Evolutionary conservation across 2,113 vertebrate genomes (phyloP), one percentile per base, ranked within the genome.

Genomic region (Oryctolagus cuniculus): DNA sequence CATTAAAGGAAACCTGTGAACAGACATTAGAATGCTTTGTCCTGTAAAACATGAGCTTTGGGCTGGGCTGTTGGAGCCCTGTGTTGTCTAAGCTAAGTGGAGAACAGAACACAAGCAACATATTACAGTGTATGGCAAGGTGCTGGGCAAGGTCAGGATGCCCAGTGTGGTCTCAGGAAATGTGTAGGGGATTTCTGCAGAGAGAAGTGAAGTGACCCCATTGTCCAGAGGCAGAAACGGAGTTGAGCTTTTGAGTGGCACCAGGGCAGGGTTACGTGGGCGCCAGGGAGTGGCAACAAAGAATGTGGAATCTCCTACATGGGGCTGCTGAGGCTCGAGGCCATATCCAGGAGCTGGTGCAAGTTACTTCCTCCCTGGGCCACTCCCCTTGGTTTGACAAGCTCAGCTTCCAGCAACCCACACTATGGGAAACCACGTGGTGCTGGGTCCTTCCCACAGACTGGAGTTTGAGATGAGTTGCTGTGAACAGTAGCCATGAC

Each of bases 221-320:
- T 38, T 9, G 44, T 61, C 15, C 38, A 72, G 29, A 66, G 31
- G 29, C 38, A 74, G 21, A 58, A 67, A 84, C 16, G n/a, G 24
- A 77, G 19, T 3, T 29, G 22, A 5, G 19, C 9, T 67, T 72
- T n/a, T 27, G 17, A 38, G 31, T n/a, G 85, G 58, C 11, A 38
- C 12, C 69, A 31, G 29, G 36, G 36, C 19, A 6, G 22, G 53
- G 31, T 9, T 11, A 31, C 0, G 0, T 6, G 22, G 74, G 21
- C 10, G 61, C 3, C 1, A 0, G 10, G 81, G 21, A 25, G 16
- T n/a, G 67, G 22, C 17, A 34, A 24, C 10, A 8, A 22, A 22
- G 63, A 10, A 27, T 2, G 10, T 12, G 24, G 16, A 2, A 2
- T 10, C 3, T 6, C 9, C 38, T 24, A 9, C 3, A 12, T 0